Evolutionary conservation across 2,888 invertebrate species (phyloP).

Genomic region (Ryuthela nishihirai): DNA sequence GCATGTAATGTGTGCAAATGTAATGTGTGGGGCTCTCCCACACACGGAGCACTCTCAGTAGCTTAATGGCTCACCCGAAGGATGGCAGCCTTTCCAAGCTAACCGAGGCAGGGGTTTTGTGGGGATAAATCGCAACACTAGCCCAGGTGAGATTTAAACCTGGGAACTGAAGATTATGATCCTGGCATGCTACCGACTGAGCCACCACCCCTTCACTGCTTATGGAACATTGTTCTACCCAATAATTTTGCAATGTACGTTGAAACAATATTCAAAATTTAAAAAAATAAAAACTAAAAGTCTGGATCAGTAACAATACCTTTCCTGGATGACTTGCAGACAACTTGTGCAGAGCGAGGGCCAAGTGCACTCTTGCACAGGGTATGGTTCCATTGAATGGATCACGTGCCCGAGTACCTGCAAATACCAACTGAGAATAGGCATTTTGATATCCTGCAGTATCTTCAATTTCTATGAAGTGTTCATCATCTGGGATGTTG

Average conservation of each 20-base stretch:
- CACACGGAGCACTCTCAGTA: too few relatives aligned
- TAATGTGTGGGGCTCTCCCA: too few relatives aligned
- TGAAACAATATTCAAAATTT: background rate
- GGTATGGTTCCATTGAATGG: slow-evolving; percentile 67
- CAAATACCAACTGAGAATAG: slow-evolving; percentile 82
- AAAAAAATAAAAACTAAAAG: background rate
- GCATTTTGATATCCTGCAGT: slow-evolving; percentile 79
- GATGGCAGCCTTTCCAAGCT: too few relatives aligned
- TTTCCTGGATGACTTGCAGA: slow-evolving; percentile 65
- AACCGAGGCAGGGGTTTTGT: too few relatives aligned
- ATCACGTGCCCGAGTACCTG: slow-evolving; percentile 69
- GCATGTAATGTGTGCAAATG: too few relatives aligned
- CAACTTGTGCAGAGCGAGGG: slow-evolving; percentile 67
- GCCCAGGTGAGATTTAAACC: too few relatives aligned
- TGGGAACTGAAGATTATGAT: too few relatives aligned
- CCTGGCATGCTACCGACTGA: too few relatives aligned
- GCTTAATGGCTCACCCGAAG: too few relatives aligned
- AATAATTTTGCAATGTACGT: background rate
- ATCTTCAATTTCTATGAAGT: slow-evolving; percentile 81
- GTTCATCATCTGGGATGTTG: slow-evolving; percentile 68
- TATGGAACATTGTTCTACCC: too few relatives aligned
- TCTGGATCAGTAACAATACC: slow-evolving; percentile 55
- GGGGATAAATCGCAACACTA: too few relatives aligned
- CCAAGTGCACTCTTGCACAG: slow-evolving; percentile 71
- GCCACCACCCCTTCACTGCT: too few relatives aligned